Percentiles rank a stretch among this genome's conserved stretches.
Conservation (phyloP, 2,888 invertebrate genomes). For the Mythimna vitellina region DNA sequence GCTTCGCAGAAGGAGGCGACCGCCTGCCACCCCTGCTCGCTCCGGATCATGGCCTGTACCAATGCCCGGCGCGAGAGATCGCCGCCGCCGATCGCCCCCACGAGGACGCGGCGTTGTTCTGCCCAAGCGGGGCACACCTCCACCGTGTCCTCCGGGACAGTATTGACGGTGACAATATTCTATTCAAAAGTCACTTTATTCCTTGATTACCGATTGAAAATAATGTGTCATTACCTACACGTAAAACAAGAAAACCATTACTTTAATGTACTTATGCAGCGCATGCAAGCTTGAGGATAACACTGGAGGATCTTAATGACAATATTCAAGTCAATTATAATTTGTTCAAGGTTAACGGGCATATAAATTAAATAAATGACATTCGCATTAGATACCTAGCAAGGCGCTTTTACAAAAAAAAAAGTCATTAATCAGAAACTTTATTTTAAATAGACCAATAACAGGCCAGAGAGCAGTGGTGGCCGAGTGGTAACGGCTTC, state of each 20-base stretch:
- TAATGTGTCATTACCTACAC: background rate
- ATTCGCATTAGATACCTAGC: background rate
- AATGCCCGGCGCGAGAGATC: too few species aligned
- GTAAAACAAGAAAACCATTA: background rate
- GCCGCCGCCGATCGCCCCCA: too few species aligned
- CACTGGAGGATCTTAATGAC: background rate
- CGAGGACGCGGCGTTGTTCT: too few species aligned
- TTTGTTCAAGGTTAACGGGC: slow-evolving; percentile 29
- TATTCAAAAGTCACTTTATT: background rate
- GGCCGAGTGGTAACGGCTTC: too few species aligned
- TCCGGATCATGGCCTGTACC: too few species aligned
- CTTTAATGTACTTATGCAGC: background rate
- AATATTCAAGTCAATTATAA: background rate
- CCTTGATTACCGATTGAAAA: background rate
- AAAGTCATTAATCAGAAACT: background rate
- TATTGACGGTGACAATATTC: too few species aligned
- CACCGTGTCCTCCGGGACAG: too few species aligned
- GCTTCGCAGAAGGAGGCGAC: too few species aligned
- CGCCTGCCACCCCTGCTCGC: too few species aligned
- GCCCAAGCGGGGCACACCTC: too few species aligned
- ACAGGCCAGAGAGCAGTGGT: too few species aligned
- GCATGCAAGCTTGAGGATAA: background rate
- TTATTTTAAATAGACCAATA: too few species aligned
- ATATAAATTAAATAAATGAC: slow-evolving; percentile 15
- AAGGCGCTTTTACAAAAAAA: background rate